Conservation (phyloP, 2,797 vertebrate genomes). For the Parambassis ranga region DNA sequence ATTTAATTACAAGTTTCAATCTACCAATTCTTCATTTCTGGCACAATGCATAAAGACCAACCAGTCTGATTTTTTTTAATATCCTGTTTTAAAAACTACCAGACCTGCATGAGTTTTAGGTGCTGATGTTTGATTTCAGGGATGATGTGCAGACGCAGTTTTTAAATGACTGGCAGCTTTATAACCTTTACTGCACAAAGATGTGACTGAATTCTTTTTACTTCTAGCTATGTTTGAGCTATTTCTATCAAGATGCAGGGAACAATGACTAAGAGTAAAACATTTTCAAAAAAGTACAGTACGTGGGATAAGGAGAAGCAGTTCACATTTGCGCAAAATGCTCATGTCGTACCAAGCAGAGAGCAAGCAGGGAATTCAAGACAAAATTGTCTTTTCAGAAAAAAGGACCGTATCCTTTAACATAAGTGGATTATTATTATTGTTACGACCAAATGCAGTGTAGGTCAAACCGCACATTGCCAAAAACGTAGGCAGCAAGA, state of each 20-base stretch:
- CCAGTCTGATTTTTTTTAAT: not conserved
- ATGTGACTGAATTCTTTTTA: too few species aligned
- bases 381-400: too few species aligned
- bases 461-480: not conserved
- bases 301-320: not conserved
- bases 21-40: not conserved
- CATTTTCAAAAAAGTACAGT: too few species aligned
- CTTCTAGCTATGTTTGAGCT: too few species aligned
- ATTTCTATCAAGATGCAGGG: too few species aligned
- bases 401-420: not conserved
- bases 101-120: not conserved
- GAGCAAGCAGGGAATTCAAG: too few species aligned
- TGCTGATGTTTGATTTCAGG: accelerated
- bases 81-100: not conserved
- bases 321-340: not conserved
- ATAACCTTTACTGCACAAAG: too few species aligned
- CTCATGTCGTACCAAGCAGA: too few species aligned
- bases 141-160: too few species aligned
- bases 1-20: not conserved
- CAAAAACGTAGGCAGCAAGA: not conserved
- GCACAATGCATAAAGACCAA: not conserved
- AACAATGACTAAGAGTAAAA: too few species aligned
- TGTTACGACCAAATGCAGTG: not conserved
- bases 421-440: too few species aligned
- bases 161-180: too few species aligned